Percentiles rank a stretch among this genome's conserved stretches.
Evolutionary conservation across 2,113 vertebrate species (phyloP).

Genomic region (Prochilodus magdalenae): DNA sequence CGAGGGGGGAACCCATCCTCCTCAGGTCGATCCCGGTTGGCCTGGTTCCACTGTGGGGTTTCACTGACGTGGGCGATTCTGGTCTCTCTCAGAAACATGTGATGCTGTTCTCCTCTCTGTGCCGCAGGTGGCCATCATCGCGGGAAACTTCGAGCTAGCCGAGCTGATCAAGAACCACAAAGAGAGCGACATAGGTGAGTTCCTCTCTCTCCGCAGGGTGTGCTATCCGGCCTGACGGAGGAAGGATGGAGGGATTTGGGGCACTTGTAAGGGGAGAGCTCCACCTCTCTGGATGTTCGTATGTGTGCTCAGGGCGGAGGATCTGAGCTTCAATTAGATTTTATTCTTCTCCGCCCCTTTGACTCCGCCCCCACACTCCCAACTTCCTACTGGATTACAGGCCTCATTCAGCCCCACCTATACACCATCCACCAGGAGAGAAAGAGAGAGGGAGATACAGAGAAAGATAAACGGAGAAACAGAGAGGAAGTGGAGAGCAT

Average conservation of each 20-base stretch:
- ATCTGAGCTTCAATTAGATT: slow-evolving; percentile 8
- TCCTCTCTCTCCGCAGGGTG: too few relatives aligned
- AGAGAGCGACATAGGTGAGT: slow-evolving; percentile 90
- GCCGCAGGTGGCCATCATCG: slow-evolving; percentile 94
- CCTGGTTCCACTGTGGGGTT: too few relatives aligned
- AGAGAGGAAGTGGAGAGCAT: neutral
- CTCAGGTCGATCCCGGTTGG: too few relatives aligned
- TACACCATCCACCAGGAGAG: slow-evolving; percentile 14
- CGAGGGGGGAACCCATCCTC: too few relatives aligned
- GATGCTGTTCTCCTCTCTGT: slow-evolving; percentile 16
- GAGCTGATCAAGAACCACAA: slow-evolving; percentile 96
- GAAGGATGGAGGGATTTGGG: too few relatives aligned
- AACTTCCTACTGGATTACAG: slow-evolving; percentile 19
- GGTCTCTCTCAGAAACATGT: neutral
- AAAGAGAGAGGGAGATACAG: slow-evolving; percentile 39
- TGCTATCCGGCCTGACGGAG: too few relatives aligned
- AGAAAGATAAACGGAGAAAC: neutral
- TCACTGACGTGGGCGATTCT: too few relatives aligned
- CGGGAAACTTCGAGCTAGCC: slow-evolving; percentile 95
- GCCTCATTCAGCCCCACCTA: neutral
- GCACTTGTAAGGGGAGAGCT: too few relatives aligned
- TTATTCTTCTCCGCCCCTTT: slow-evolving; percentile 34
- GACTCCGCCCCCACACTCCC: neutral
- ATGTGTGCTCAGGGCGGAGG: neutral
- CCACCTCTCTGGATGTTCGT: too few relatives aligned